Evolutionary conservation across 1,140 invertebrate genomes (phyloP).

Genomic region (Pogonomyrmex barbatus): DNA sequence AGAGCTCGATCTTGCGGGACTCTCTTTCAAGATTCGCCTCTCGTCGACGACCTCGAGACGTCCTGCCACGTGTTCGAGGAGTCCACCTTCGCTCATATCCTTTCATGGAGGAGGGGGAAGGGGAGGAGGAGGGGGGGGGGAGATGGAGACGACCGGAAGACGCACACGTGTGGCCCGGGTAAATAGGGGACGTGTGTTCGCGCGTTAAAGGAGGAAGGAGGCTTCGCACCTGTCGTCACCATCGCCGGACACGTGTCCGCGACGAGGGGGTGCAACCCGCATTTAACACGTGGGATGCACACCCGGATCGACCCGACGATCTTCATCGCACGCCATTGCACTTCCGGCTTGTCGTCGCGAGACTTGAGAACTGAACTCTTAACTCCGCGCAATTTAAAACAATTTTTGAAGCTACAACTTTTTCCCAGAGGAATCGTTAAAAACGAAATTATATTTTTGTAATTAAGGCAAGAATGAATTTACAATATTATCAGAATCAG

Average conservation of each 20-base stretch:
- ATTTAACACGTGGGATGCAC: conserved; percentile 60
- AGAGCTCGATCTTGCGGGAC: not conserved
- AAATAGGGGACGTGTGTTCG: not conserved
- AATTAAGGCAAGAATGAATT: too few species aligned
- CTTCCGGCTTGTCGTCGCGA: conserved; percentile 32
- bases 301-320: conserved; percentile 16
- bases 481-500: not conserved
- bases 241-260: conserved; percentile 63
- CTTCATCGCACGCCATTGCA: conserved; percentile 12
- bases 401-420: not conserved
- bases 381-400: not conserved
- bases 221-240: conserved; percentile 69
- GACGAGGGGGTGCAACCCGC: conserved; percentile 41
- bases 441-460: not conserved
- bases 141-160: conserved; percentile 64
- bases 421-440: not conserved
- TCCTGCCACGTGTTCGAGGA: conserved; percentile 77
- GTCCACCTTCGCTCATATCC: conserved; percentile 42
- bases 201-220: not conserved
- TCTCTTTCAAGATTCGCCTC: conserved; percentile 7
- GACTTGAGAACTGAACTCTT: too few species aligned
- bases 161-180: conserved; percentile 63
- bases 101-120: not conserved
- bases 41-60: conserved; percentile 66
- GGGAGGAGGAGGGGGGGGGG: too few species aligned